phyloP scores from a whole-genome alignment of 2,888 invertebrate species.

The Thera britannica region DNA sequence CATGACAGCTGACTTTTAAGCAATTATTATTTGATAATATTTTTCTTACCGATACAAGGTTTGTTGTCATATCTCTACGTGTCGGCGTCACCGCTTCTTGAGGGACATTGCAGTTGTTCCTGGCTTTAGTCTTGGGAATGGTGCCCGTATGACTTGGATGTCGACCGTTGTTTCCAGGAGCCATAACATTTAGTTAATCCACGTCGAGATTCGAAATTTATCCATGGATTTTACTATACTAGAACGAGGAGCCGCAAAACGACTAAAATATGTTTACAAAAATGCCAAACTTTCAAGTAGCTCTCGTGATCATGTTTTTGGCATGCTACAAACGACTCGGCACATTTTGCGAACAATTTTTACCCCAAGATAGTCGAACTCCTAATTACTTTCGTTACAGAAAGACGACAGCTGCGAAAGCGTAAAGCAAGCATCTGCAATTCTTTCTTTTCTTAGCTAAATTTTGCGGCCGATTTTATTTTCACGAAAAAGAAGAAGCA shows the following conservation, averaged over 20 bases:
- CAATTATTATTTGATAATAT: not conserved
- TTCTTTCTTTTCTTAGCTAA: too few species aligned
- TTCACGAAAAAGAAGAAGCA: too few species aligned
- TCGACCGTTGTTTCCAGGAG: constrained; percentile 81
- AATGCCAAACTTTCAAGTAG: constrained; percentile 31
- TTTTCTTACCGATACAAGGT: constrained; percentile 75
- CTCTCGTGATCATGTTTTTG: constrained; percentile 9
- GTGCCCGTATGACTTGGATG: constrained; percentile 86
- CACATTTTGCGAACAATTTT: not conserved
- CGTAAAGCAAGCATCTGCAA: too few species aligned
- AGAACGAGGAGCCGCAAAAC: constrained; percentile 7
- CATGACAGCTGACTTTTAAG: not conserved
- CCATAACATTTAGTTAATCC: constrained; percentile 71
- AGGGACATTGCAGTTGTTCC: constrained; percentile 85
- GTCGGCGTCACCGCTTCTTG: constrained; percentile 86
- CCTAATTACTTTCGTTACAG: not conserved
- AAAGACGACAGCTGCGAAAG: too few species aligned
- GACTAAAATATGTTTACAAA: constrained; percentile 33
- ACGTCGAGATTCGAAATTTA: constrained; percentile 41
- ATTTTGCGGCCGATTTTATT: too few species aligned
- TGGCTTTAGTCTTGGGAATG: constrained; percentile 87
- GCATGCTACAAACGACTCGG: not conserved
- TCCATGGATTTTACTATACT: constrained; percentile 36
- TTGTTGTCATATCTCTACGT: constrained; percentile 83
- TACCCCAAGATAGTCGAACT: not conserved